Base-by-base conservation (phyloP, 2,888 invertebrate species). In the Zaprionus obscuricornis region DNA sequence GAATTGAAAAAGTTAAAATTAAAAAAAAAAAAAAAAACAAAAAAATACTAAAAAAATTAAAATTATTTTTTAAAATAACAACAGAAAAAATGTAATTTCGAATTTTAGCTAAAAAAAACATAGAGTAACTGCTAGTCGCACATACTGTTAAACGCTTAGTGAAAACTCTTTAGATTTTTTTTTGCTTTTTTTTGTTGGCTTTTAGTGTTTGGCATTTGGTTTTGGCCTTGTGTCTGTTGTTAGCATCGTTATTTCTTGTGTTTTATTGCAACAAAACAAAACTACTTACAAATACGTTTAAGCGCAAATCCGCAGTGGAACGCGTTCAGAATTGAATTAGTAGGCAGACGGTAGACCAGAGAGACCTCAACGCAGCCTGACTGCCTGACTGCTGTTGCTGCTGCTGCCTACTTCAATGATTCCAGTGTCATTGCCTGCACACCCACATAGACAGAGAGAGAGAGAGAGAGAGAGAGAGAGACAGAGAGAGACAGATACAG, bases 241-340 rank as follows among this genome's bases (percentile, higher is more conserved):
- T 56, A 34, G 56, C 47, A 45, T 62, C 37, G 27, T 51, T 70
- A 63, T 57, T 66, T 66, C 66, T 58, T 55, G 46, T 63, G 52
- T 55, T 50, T 60, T 55, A 55, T 64, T 52, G 72, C 51, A 64
- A 42, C 34, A 42, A 52, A 64, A 42, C 34, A 42, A 52, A 71
- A 71, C 55, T 67, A 72, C 66, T 55, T 59, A 59, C 58, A 59
- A 67, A 59, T 52, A 59, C 64, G 54, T 56, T 64, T 56, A 22
- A 56, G 55, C 37, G 46, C 51, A 63, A 71, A 68, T 55, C 64
- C 57, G 67, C 58, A 74, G 46, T 34, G 78, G 49, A 64, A 78
- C 83, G 75, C 70, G 70, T 10, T 8, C 47, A 34, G 78, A 79
- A 78, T 78, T 79, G 73, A 82, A 78, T 77, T 77, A 74, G 74